A percentile compares a stretch with the other conserved stretches of the same genome.
These are phyloP conservation scores for Pollenia amentaria DNA, from an alignment of 2,888 invertebrate species.

Conservation along the genomic window DNA sequence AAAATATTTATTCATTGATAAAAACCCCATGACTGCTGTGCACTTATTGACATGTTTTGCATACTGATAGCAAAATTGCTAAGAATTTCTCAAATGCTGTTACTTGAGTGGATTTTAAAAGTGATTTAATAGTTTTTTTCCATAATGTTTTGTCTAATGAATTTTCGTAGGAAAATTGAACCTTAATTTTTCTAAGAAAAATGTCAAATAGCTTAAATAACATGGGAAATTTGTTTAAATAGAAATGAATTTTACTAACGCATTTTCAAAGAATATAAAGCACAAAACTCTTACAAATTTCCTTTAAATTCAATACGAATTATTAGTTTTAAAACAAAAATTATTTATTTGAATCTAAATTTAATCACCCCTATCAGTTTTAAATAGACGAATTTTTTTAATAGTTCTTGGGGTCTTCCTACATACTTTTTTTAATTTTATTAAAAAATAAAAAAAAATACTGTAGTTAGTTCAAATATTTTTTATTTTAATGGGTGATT, in stretches of 20 bases:
- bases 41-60: constrained; percentile 62
- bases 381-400: no score
- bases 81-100: constrained; percentile 32
- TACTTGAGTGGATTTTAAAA: neutral
- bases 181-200: constrained; percentile 28
- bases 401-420: no score
- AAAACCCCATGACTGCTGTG: constrained; percentile 25
- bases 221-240: neutral
- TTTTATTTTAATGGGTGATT: no score
- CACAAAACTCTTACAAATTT: neutral
- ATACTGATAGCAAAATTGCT: constrained; percentile 47
- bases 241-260: neutral
- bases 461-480: constrained; percentile 17
- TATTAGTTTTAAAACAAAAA: neutral
- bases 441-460: neutral
- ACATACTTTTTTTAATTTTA: no score
- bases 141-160: neutral
- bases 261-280: neutral
- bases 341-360: neutral
- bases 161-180: constrained; percentile 27
- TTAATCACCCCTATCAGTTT: neutral
- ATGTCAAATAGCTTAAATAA: neutral
- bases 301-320: neutral
- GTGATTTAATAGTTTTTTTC: constrained; percentile 45
- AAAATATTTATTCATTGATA: constrained; percentile 48